Percentiles rank a stretch among this genome's conserved stretches.
These are phyloP conservation scores for Tarsius wallacei DNA, from an alignment of 2,797 vertebrate species.

Conservation along the genomic window DNA sequence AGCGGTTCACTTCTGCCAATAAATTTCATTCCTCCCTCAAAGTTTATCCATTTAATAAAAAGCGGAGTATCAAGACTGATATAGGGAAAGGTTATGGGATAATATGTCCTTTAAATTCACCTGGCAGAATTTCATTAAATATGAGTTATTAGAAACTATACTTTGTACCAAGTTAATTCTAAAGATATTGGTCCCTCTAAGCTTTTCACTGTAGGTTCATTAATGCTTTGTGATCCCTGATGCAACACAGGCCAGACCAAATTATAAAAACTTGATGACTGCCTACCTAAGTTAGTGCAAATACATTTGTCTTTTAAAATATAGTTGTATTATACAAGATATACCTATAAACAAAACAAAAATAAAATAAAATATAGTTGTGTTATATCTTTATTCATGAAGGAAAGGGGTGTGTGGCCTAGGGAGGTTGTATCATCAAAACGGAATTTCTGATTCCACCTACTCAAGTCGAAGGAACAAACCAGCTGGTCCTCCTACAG, in stretches of 20 bases:
- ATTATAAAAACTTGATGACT: neutral
- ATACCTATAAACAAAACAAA: neutral
- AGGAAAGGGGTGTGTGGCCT: neutral
- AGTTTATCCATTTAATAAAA: neutral
- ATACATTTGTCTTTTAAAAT: neutral
- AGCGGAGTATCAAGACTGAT: neutral
- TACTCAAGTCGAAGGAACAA: neutral
- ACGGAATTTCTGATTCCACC: neutral
- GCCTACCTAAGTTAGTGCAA: neutral
- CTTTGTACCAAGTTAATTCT: neutral
- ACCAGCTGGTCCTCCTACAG: neutral
- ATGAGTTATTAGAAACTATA: neutral
- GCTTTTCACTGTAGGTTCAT: neutral
- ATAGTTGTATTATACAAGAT: too few species aligned
- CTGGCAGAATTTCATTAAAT: neutral
- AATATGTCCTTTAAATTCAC: constrained; percentile 7
- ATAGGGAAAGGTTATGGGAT: neutral
- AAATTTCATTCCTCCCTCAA: neutral
- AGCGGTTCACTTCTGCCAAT: neutral
- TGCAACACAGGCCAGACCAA: neutral
- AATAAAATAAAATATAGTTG: neutral
- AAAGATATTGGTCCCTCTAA: neutral
- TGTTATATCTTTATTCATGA: neutral
- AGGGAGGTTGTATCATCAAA: neutral
- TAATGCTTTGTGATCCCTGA: neutral